Evolutionary conservation across 2,797 vertebrate species (phyloP).

Genomic region (Neosalanx taihuensis): DNA sequence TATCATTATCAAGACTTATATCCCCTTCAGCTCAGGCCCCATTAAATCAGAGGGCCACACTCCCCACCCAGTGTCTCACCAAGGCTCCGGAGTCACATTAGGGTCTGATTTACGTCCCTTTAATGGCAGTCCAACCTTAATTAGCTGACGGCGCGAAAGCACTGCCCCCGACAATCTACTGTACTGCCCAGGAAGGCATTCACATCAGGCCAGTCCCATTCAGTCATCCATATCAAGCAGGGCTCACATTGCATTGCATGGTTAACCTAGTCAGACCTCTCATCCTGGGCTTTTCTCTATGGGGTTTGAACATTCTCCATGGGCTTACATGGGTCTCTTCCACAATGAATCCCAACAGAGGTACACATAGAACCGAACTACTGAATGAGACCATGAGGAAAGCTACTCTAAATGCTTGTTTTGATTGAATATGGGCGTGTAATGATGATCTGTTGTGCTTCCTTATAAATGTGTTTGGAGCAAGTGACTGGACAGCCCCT

Average conservation of each 20-base stretch:
- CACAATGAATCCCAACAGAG: too few relatives aligned
- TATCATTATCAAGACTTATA: conserved; percentile 74
- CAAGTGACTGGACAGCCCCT: not conserved
- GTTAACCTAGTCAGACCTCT: conserved; percentile 51
- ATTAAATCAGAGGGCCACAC: conserved; percentile 69
- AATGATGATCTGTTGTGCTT: conserved; percentile 49
- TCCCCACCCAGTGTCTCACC: conserved; percentile 57
- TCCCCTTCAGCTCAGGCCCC: conserved; percentile 61
- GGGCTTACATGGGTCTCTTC: too few relatives aligned
- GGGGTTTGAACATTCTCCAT: too few relatives aligned
- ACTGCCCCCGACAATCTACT: conserved; percentile 37
- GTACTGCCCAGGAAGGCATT: conserved; percentile 27
- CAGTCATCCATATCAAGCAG: conserved; percentile 58
- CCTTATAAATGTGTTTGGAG: conserved; percentile 20
- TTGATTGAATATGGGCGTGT: conserved; percentile 2
- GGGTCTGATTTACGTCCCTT: conserved; percentile 67
- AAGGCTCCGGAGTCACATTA: conserved; percentile 65
- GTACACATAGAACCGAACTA: too few relatives aligned
- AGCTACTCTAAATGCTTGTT: conserved; percentile 4
- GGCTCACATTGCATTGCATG: conserved; percentile 46
- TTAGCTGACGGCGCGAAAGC: conserved; percentile 66
- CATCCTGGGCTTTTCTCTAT: conserved; percentile 23
- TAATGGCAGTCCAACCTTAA: conserved; percentile 68
- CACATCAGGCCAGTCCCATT: conserved; percentile 38
- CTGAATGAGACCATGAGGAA: conserved; percentile 3